Conservation (phyloP, 2,888 invertebrate genomes). For the Callosobruchus maculatus region DNA sequence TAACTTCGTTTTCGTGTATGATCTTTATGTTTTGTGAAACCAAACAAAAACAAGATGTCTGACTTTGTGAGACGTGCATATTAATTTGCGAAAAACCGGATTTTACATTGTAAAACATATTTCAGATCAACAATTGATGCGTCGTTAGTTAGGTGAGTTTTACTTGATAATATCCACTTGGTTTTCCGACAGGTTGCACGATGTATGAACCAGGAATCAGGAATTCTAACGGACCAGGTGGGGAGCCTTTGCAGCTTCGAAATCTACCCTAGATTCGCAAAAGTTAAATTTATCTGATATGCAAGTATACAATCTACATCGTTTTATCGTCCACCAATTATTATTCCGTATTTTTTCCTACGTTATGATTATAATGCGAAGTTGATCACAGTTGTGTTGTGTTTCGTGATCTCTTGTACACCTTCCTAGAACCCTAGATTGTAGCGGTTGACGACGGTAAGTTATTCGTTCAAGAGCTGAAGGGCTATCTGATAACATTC, state of each 20-base stretch:
- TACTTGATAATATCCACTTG: neutral
- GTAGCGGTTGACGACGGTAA: neutral
- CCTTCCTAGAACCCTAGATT: neutral
- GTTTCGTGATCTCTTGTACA: neutral
- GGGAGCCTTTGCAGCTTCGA: neutral
- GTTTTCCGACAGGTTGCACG: neutral
- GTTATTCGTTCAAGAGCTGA: neutral
- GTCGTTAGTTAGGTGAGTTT: neutral
- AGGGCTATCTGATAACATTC: neutral
- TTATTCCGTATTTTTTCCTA: neutral
- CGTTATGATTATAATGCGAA: neutral
- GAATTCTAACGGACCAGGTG: neutral
- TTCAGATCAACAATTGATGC: neutral
- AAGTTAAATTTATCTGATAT: neutral
- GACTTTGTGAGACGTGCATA: neutral
- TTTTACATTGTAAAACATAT: neutral
- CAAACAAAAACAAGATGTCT: neutral
- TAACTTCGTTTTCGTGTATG: too few relatives aligned
- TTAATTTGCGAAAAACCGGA: neutral
- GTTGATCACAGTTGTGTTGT: neutral
- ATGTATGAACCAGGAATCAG: neutral
- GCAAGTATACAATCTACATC: neutral
- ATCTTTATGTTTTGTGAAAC: too few relatives aligned
- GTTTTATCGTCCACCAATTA: neutral
- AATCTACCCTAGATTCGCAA: neutral